Percentiles rank a stretch among this genome's conserved stretches.
Evolutionary conservation across 2,888 invertebrate genomes (phyloP).

Genomic region (Phengaris alcon): DNA sequence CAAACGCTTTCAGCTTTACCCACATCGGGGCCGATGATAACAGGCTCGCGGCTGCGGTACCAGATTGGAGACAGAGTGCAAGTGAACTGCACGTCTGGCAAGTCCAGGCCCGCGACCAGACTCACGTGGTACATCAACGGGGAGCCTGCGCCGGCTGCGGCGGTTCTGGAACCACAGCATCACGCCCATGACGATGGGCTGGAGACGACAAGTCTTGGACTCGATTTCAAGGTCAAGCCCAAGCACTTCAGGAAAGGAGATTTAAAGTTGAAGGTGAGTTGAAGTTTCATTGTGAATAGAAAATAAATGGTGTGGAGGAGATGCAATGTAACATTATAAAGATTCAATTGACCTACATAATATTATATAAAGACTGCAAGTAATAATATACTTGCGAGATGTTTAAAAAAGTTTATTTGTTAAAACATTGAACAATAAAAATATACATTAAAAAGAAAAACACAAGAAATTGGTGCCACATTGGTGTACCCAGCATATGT

Average conservation of each 20-base stretch:
- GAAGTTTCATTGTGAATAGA: background rate
- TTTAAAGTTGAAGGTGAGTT: slow-evolving; percentile 87
- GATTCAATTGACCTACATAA: too few species aligned
- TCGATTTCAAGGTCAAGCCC: slow-evolving; percentile 88
- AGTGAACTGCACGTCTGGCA: slow-evolving; percentile 91
- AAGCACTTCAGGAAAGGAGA: slow-evolving; percentile 91
- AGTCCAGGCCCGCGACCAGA: slow-evolving; percentile 89
- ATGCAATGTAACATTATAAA: too few species aligned
- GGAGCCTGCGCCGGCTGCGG: slow-evolving; percentile 81
- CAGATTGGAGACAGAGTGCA: slow-evolving; percentile 89
- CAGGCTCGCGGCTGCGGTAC: slow-evolving; percentile 88
- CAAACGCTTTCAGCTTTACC: slow-evolving; percentile 83
- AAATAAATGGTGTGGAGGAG: too few species aligned
- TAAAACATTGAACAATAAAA: too few species aligned
- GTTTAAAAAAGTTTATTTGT: background rate
- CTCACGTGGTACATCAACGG: slow-evolving; percentile 94
- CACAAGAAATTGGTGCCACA: too few species aligned
- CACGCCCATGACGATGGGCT: slow-evolving; percentile 81
- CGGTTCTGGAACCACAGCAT: slow-evolving; percentile 72
- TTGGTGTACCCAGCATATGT: too few species aligned
- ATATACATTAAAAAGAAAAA: too few species aligned
- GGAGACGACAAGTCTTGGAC: slow-evolving; percentile 86
- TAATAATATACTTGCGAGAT: background rate
- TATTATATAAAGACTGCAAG: too few species aligned
- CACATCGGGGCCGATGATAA: slow-evolving; percentile 89